These are phyloP conservation scores for Pseudocheirus occidentalis DNA, from an alignment of 2,797 vertebrate genomes.

Conservation along the genomic window DNA sequence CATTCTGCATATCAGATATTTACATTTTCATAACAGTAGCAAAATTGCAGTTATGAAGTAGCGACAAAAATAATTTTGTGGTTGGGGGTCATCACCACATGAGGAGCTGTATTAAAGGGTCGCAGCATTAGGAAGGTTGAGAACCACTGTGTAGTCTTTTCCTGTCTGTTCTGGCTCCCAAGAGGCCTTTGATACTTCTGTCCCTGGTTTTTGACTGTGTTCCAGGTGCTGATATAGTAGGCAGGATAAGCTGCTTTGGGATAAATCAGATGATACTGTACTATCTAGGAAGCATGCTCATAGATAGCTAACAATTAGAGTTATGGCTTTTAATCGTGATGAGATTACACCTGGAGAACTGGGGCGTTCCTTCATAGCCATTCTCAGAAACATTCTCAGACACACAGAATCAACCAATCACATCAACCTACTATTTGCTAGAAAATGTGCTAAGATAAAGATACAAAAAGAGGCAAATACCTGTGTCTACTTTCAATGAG, in stretches of 20 bases:
- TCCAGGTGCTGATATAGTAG: not conserved
- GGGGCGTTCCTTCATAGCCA: not conserved
- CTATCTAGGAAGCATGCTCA: not conserved
- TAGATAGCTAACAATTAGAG: not conserved
- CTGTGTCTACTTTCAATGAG: not conserved
- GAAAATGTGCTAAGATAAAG: not conserved
- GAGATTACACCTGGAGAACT: not conserved
- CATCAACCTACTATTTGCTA: not conserved
- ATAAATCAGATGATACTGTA: not conserved
- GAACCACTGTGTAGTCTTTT: not conserved
- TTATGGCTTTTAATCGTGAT: not conserved
- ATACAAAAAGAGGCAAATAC: not conserved
- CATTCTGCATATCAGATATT: too few species aligned
- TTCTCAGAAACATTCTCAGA: not conserved
- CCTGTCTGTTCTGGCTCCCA: not conserved
- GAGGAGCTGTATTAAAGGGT: too few species aligned
- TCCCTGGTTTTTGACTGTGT: not conserved
- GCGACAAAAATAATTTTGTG: too few species aligned
- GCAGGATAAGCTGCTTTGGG: not conserved
- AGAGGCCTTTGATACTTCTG: not conserved
- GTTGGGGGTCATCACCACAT: too few species aligned
- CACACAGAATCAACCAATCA: not conserved
- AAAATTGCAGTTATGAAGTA: too few species aligned
- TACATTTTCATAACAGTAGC: too few species aligned
- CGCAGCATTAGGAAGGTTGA: too few species aligned